Percentiles rank a stretch among this genome's conserved stretches.
These are phyloP conservation scores for Burhinus bistriatus DNA, from an alignment of 2,113 vertebrate genomes.

Conservation along the genomic window DNA sequence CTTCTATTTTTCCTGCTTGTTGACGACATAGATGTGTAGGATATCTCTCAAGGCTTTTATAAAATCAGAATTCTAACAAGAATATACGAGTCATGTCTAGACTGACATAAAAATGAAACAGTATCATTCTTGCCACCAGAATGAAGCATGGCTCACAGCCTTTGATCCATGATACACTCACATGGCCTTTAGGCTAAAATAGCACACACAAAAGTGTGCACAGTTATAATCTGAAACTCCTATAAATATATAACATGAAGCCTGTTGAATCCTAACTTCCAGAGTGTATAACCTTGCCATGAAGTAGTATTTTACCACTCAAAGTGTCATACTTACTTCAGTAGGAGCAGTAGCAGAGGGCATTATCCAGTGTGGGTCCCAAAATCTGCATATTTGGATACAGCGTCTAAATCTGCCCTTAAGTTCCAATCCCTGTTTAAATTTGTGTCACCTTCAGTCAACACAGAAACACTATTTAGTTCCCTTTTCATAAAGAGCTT, in stretches of 20 bases:
- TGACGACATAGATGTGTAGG: not conserved
- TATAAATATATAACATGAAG: not conserved
- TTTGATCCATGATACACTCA: not conserved
- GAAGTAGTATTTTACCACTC: not conserved
- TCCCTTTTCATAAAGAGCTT: not conserved
- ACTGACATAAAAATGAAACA: not conserved
- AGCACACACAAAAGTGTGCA: not conserved
- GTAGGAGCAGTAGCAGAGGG: not conserved
- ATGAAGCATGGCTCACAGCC: not conserved
- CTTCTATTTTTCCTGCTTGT: not conserved
- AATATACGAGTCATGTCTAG: not conserved
- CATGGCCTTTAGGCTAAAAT: not conserved
- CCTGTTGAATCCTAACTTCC: not conserved
- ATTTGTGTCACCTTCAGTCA: not conserved
- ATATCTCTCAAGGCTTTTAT: not conserved
- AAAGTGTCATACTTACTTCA: not conserved
- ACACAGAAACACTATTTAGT: not conserved
- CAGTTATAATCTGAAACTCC: not conserved
- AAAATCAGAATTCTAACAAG: not conserved
- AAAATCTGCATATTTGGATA: not conserved
- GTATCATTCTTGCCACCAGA: not conserved
- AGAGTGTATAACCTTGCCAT: not conserved
- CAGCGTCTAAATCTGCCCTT: not conserved
- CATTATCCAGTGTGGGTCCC: fast-evolving
- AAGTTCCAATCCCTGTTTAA: not conserved